These are phyloP conservation scores for Hippolais icterina DNA, from an alignment of 2,113 vertebrate species.

Conservation along the genomic window DNA sequence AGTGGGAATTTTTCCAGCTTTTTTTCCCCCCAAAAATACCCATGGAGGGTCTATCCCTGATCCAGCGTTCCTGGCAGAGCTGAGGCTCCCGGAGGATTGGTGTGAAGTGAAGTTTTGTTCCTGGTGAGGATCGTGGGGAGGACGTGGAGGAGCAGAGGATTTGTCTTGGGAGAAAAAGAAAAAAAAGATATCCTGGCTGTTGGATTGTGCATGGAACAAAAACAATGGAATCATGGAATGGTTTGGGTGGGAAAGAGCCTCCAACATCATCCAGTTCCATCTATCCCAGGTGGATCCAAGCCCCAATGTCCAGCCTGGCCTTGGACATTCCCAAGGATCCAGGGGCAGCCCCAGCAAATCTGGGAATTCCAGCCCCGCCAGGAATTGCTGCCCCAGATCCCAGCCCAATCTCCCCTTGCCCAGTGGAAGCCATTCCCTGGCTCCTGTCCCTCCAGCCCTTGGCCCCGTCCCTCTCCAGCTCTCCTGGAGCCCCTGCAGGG, in stretches of 20 bases:
- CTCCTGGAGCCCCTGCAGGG: not conserved
- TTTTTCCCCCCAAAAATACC: not conserved
- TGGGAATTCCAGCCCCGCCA: not conserved
- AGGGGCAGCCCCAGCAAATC: not conserved
- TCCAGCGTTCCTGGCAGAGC: rapidly evolving
- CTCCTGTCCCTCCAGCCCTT: not conserved
- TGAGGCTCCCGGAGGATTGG: not conserved
- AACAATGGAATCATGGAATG: not conserved
- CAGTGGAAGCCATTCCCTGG: not conserved
- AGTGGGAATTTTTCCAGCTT: not conserved
- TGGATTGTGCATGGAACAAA: not conserved
- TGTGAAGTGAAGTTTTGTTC: rapidly evolving
- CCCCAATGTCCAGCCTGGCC: not conserved
- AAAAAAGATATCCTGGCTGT: not conserved
- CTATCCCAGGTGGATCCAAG: rapidly evolving
- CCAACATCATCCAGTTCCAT: rapidly evolving
- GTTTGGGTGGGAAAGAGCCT: rapidly evolving
- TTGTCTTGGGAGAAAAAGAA: not conserved
- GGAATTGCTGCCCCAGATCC: no score
- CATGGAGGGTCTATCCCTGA: not conserved
- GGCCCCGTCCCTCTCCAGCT: not conserved
- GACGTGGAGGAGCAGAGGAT: not conserved
- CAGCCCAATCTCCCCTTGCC: not conserved
- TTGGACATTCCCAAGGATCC: not conserved
- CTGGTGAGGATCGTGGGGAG: not conserved